Conservation (phyloP, 1,140 invertebrate species). For the Bombyx mandarina region DNA sequence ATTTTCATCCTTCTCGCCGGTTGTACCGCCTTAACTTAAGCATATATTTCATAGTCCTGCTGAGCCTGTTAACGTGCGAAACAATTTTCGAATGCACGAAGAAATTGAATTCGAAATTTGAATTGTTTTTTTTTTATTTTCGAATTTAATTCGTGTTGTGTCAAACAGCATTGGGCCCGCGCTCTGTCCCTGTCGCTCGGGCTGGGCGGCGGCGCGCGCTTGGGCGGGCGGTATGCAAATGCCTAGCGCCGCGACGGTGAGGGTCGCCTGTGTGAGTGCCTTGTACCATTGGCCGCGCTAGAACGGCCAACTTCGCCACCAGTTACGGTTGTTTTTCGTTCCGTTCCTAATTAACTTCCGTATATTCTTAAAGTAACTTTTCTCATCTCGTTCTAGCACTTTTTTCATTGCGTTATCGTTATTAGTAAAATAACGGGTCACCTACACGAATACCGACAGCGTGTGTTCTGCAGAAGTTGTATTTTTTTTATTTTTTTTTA, state of each 20-base stretch:
- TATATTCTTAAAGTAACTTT: slow-evolving; percentile 69
- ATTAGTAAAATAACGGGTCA: slow-evolving; percentile 37
- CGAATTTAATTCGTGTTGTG: slow-evolving; percentile 24
- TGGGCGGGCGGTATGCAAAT: slow-evolving; percentile 70
- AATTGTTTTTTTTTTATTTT: not conserved
- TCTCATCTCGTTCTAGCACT: slow-evolving; percentile 56
- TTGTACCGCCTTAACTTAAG: slow-evolving; percentile 29
- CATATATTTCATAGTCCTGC: slow-evolving; percentile 11
- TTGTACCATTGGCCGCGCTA: slow-evolving; percentile 67
- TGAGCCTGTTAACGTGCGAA: too few relatives aligned
- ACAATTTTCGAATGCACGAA: too few relatives aligned
- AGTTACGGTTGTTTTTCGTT: slow-evolving; percentile 71
- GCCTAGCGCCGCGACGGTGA: slow-evolving; percentile 42
- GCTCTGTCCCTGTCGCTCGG: slow-evolving; percentile 59
- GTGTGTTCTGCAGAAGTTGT: slow-evolving; percentile 53
- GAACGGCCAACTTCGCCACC: slow-evolving; percentile 68
- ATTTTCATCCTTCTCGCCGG: slow-evolving; percentile 57
- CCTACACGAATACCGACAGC: slow-evolving; percentile 52
- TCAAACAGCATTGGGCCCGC: slow-evolving; percentile 32
- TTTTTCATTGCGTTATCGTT: slow-evolving; percentile 36
- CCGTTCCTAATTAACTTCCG: slow-evolving; percentile 69
- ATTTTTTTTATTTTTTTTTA: slow-evolving; percentile 23
- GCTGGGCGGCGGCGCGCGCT: slow-evolving; percentile 63
- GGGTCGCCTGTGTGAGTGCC: slow-evolving; percentile 56
- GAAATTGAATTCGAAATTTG: not conserved